Evolutionary conservation across 2,113 vertebrate genomes (phyloP).

Genomic region (Ptychochromis oligacanthus): DNA sequence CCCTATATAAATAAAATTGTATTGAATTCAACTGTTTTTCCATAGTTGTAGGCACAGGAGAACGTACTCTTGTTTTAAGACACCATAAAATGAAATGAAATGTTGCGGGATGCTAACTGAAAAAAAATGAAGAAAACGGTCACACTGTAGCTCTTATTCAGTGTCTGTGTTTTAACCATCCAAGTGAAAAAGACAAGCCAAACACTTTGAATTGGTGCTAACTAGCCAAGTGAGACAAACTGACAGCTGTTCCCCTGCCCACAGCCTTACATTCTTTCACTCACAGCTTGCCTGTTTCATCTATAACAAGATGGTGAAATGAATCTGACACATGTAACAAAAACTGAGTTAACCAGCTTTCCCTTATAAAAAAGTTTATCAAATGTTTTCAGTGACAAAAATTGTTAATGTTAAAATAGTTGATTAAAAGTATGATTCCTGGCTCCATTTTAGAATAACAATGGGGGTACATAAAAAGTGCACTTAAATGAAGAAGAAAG

Average conservation of each 20-base stretch:
- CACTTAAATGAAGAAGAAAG: no score
- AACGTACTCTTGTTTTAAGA: slow-evolving; percentile 1
- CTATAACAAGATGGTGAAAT: slow-evolving; percentile 54
- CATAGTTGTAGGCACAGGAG: background rate
- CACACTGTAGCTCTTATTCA: slow-evolving; percentile 11
- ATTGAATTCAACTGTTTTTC: no score
- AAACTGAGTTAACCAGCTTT: slow-evolving; percentile 16
- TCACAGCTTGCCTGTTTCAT: slow-evolving; percentile 58
- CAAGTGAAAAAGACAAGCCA: slow-evolving; percentile 53
- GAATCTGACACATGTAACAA: slow-evolving; percentile 43
- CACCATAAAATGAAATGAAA: background rate
- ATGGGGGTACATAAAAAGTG: no score
- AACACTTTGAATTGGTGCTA: slow-evolving; percentile 58
- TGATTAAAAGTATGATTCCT: background rate
- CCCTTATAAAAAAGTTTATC: background rate
- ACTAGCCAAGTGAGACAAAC: slow-evolving; percentile 67
- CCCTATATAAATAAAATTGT: no score
- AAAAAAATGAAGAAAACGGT: background rate
- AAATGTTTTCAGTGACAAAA: background rate
- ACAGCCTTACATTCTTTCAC: slow-evolving; percentile 57
- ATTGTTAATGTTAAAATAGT: background rate
- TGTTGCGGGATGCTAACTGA: background rate
- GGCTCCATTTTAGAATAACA: no score
- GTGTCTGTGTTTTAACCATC: slow-evolving; percentile 41
- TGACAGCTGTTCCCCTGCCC: slow-evolving; percentile 64